Conservation (phyloP, 35 echinoderm and acorn worm species). For the Acanthaster planci region DNA sequence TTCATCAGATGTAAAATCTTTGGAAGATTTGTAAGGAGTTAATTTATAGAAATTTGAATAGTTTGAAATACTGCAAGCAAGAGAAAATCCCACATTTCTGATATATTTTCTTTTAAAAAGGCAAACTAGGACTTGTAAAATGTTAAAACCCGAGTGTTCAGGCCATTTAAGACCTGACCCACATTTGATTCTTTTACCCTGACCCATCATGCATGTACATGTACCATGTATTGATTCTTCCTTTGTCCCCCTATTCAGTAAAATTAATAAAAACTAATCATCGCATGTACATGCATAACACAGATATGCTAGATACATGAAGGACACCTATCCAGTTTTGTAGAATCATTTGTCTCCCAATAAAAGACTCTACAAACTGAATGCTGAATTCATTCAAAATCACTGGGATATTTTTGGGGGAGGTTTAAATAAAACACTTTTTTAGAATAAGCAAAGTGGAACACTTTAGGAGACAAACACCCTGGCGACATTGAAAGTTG, state of each 20-base stretch:
- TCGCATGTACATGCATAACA: not conserved
- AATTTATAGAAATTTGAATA: no score
- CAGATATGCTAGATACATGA: not conserved
- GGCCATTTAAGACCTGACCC: not conserved
- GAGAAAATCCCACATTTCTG: no score
- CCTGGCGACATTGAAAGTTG: not conserved
- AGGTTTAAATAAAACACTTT: not conserved
- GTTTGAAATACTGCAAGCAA: no score
- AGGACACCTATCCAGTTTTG: not conserved
- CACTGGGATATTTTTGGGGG: not conserved
- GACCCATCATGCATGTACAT: not conserved
- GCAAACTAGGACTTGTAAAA: no score
- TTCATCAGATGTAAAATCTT: no score
- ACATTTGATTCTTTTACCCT: not conserved
- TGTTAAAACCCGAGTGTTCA: no score
- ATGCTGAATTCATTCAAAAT: constrained; percentile 6
- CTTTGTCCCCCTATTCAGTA: not conserved
- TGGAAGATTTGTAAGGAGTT: no score
- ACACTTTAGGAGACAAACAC: not conserved
- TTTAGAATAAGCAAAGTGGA: not conserved
- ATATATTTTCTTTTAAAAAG: no score
- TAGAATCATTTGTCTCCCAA: not conserved
- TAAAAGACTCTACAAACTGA: not conserved
- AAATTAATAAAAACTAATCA: not conserved
- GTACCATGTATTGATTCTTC: not conserved